Conservation (phyloP, 2,888 invertebrate species). For the Petrolisthes cinctipes region DNA sequence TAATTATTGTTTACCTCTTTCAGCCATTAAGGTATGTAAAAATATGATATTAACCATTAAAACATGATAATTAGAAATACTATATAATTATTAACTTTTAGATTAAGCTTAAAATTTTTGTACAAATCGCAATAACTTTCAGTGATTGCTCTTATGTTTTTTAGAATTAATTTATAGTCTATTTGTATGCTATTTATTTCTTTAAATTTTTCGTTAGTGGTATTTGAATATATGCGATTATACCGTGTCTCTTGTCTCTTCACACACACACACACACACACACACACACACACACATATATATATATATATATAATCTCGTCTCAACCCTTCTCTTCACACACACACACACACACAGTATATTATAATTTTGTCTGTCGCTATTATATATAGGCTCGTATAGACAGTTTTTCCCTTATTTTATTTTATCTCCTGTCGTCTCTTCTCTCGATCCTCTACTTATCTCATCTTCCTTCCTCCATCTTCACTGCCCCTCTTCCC, state of each 20-base stretch:
- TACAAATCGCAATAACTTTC: neutral
- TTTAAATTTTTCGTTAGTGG: neutral
- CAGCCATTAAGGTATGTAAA: no score
- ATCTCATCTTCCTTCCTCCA: neutral
- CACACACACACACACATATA: neutral
- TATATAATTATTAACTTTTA: no score
- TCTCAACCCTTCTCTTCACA: neutral
- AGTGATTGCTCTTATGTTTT: neutral
- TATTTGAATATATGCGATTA: neutral
- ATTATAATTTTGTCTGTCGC: neutral
- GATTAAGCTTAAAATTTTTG: no score
- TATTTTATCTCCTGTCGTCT: neutral
- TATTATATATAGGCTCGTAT: slow-evolving; percentile 1
- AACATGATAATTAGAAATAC: no score
- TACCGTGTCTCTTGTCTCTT: neutral
- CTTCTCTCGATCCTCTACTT: neutral
- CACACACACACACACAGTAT: slow-evolving; percentile 5
- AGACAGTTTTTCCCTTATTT: neutral
- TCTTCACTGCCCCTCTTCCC: neutral
- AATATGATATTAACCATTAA: no score
- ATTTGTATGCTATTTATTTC: neutral
- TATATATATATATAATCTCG: neutral
- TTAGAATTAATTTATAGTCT: neutral
- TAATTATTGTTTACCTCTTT: no score
- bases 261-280: neutral